Base-by-base conservation (phyloP, 2,888 invertebrate species). In the Andrena camellia region DNA sequence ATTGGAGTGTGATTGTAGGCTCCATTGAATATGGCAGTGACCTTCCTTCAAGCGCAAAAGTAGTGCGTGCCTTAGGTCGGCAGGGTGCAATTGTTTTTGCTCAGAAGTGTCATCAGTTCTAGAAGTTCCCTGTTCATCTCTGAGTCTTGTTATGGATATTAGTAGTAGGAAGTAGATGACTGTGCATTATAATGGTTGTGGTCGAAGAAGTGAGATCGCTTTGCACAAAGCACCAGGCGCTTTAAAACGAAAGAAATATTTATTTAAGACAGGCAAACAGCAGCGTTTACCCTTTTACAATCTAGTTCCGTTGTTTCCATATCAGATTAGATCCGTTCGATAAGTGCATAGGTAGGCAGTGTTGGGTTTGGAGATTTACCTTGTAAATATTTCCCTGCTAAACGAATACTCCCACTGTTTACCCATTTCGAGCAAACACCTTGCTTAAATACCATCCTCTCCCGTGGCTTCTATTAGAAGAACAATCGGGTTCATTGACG, bases 341-440 rank as follows among this genome's bases (percentile, higher is more conserved):
- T 66, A 63, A 86, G 75, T 73, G 77, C 71, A 83, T 62, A 78
- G 87, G 85, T 81, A 78, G 85, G 85, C 79, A 80, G 70, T 83
- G 79, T 85, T 80, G 66, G 80, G 74, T 74, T 71, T 76, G 13
- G 70, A 57, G 67, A 80, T 86, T 85, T 85, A 80, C 86, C 83
- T 59, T 74, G 86, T 85, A 80, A 86, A 86, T 87, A 87, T 86
- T 86, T 86, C 87, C 54, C 74, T 78, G 78, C 73, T 69, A 85
- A 85, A 77, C 80, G 83, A 87, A 81, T 86, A 83, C 83, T 74
- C 80, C 75, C 50, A 71, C n/a, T 83, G 78, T 86, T 86, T 86
- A 70, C 87, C 69, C 83, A 83, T 80, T 86, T 83, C 75, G 79
- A 76, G 85, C 85, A 87, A 83, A 86, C 72, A 80, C 57, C 75